phyloP scores from a whole-genome alignment of 2,888 invertebrate species.

The Desoria tigrina region DNA sequence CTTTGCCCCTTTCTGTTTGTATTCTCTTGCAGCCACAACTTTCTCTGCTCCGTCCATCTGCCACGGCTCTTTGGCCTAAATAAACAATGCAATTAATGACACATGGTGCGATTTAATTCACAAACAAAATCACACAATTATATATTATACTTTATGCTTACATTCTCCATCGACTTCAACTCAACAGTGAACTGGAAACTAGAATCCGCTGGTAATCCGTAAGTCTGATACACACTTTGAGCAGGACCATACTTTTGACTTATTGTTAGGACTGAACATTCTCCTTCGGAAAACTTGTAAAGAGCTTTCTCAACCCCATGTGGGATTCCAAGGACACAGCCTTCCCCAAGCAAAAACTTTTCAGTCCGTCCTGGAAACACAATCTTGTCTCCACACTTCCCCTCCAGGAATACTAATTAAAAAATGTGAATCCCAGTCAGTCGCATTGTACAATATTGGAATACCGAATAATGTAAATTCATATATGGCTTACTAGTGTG shows the following conservation, averaged over 20 bases:
- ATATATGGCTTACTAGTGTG: too few species aligned
- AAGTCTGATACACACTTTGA: slow-evolving; percentile 66
- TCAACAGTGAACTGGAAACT: slow-evolving; percentile 78
- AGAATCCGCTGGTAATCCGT: slow-evolving; percentile 76
- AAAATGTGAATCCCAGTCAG: too few species aligned
- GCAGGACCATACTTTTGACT: slow-evolving; percentile 81
- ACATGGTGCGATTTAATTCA: too few species aligned
- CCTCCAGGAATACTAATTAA: slow-evolving; percentile 70
- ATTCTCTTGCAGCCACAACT: slow-evolving; percentile 75
- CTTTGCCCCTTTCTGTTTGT: slow-evolving; percentile 86
- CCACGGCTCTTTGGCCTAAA: slow-evolving; percentile 76
- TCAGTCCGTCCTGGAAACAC: slow-evolving; percentile 81
- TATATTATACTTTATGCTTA: slow-evolving; percentile 55
- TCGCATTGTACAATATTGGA: too few species aligned
- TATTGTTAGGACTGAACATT: slow-evolving; percentile 73
- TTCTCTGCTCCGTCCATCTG: slow-evolving; percentile 76
- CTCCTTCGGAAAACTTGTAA: slow-evolving; percentile 76
- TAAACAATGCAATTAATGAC: slow-evolving; percentile 24
- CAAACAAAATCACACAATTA: background rate
- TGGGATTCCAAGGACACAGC: slow-evolving; percentile 71
- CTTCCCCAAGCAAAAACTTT: slow-evolving; percentile 83
- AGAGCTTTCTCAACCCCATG: slow-evolving; percentile 81
- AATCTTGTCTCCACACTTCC: slow-evolving; percentile 64
- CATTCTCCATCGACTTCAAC: slow-evolving; percentile 80
- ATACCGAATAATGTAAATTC: too few species aligned